A percentile compares a stretch with the other conserved stretches of the same genome.
Evolutionary conservation across 1,140 invertebrate species (phyloP).

Genomic region (Armadillidium nasatum): DNA sequence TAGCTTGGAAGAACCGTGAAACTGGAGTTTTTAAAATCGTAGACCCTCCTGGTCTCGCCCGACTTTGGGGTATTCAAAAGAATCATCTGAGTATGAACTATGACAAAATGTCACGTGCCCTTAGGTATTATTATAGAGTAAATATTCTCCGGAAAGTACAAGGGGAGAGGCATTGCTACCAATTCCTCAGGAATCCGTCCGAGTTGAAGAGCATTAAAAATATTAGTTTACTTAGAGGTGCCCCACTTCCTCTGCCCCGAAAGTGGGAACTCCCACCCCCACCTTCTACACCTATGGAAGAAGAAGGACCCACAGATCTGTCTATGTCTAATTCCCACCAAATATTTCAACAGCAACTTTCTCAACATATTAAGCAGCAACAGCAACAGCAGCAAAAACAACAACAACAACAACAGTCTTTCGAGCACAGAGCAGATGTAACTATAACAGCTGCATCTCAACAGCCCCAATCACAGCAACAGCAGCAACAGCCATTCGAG

Average conservation of each 20-base stretch:
- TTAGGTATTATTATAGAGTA: constrained; percentile 96
- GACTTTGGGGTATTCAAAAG: constrained; percentile 97
- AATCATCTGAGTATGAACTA: constrained; percentile 99
- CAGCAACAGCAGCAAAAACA: too few species aligned
- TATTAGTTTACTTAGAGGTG: constrained; percentile 68
- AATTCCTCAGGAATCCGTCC: constrained; percentile 83
- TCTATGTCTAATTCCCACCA: too few species aligned
- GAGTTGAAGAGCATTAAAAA: constrained; percentile 90
- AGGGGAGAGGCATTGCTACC: constrained; percentile 92
- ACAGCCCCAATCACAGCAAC: constrained; percentile 29
- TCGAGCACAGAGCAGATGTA: constrained; percentile 32
- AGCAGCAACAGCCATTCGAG: not conserved
- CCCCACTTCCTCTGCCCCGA: constrained; percentile 32
- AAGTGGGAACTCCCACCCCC: constrained; percentile 26
- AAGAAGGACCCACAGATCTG: constrained; percentile 45
- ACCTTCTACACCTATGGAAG: constrained; percentile 29
- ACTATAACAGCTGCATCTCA: constrained; percentile 42
- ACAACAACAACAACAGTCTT: too few species aligned
- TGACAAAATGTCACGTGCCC: constrained; percentile 96
- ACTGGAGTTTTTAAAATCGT: constrained; percentile 93
- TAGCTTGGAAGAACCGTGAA: constrained; percentile 80
- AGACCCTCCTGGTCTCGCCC: constrained; percentile 81
- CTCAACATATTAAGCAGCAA: too few species aligned
- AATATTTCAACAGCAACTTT: too few species aligned
- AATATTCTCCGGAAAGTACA: constrained; percentile 96